These are phyloP conservation scores for Alloplasta piceator DNA, from an alignment of 2,888 invertebrate genomes.

Conservation along the genomic window DNA sequence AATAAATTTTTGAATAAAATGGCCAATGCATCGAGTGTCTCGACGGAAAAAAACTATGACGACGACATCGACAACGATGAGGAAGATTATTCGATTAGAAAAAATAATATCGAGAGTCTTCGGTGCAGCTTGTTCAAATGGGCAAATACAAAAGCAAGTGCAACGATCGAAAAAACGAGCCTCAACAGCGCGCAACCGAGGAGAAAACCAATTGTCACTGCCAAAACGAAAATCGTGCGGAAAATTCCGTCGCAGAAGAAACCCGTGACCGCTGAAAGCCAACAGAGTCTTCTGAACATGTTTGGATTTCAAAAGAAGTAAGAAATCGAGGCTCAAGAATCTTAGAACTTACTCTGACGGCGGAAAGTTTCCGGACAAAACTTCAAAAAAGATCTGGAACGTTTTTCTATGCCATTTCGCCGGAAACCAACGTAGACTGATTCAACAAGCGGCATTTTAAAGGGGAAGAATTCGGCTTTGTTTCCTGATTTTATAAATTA, in stretches of 20 bases:
- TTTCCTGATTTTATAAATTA: no score
- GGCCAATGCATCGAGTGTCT: constrained; percentile 13
- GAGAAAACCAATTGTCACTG: constrained; percentile 51
- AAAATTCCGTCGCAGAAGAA: constrained; percentile 74
- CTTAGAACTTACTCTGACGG: no score
- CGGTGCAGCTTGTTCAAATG: constrained; percentile 65
- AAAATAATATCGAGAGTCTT: constrained; percentile 11
- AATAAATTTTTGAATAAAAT: constrained; percentile 37
- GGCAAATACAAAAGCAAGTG: constrained; percentile 64
- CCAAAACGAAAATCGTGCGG: constrained; percentile 33
- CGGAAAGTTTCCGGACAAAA: no score
- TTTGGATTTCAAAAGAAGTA: constrained; percentile 88
- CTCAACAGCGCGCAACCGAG: constrained; percentile 10
- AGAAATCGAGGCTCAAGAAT: no score
- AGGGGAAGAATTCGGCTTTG: no score
- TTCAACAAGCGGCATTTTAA: no score
- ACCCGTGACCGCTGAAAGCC: constrained; percentile 81
- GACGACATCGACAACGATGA: neutral
- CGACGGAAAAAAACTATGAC: constrained; percentile 12
- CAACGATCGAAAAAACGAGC: constrained; percentile 3
- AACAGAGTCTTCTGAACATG: constrained; percentile 87
- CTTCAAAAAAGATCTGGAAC: no score
- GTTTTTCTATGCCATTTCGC: no score
- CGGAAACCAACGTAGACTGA: no score
- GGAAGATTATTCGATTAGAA: constrained; percentile 37